Evolutionary conservation across 2,797 vertebrate species (phyloP), one percentile per base, ranked within the genome.

Genomic region (Alectoris magna): DNA sequence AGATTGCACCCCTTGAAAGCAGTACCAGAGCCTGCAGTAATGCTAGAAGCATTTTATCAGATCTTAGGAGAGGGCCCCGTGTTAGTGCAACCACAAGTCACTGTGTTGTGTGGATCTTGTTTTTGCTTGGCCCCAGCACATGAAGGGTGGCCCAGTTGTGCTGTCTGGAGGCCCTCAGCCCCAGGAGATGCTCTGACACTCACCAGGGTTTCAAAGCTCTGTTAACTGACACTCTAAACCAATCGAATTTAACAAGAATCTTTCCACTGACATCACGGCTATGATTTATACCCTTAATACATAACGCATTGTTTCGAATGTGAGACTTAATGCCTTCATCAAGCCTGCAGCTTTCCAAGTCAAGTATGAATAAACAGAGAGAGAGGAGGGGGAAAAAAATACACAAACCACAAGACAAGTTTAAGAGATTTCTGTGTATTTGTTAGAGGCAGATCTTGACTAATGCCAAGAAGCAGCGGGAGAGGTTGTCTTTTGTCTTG

Each of bases 191-290:
- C 44, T 80, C 84, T 60, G 34, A 74, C 6, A 53, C 38, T 78
- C 51, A 73, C 14, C 34, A 76, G 67, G 67, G 53, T 90, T 91
- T 79, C 1, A 9, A 81, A 46, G 55, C 11, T 79, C 38, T 67
- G 5, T 56, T 86, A 79, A 44, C 41, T 89, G 70, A 39, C 31
- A 11, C 67, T 78, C 76, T 53, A 59, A 89, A 80, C 58, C 68
- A 67, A 78, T 38, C 73, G 84, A 93, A 79, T 91, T 59, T 79
- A 68, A 34, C 43, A 44, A 84, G 48, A 91, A 38, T 29, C 56
- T 93, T 96, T 94, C 84, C 84, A 76, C 56, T 94, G 87, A 89
- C 87, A 86, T 89, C 63, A 86, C 75, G 84, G 69, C 62, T 83
- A 82, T 94, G 87, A 94, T 93, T 94, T 91, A 80, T 88, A 66